Conservation (phyloP, 2,888 invertebrate genomes). For the Iselma pallidipennis region DNA sequence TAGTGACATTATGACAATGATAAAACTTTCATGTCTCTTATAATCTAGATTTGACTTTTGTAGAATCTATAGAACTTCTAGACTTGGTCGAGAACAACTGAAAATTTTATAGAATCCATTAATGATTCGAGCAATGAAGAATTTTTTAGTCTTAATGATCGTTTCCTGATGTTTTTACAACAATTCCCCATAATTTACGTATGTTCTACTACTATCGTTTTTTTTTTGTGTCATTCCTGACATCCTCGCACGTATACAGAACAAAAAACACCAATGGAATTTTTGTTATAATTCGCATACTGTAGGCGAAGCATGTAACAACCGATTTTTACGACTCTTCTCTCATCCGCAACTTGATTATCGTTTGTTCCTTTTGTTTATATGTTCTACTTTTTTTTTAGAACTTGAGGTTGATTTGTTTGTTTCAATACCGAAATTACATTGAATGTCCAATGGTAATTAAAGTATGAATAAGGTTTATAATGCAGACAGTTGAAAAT, state of each 20-base stretch:
- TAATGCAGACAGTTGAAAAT: no score
- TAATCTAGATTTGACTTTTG: background rate
- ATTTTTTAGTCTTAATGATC: background rate
- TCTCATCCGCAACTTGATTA: constrained; percentile 14
- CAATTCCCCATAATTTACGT: background rate
- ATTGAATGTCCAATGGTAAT: no score
- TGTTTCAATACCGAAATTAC: background rate
- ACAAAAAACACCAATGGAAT: background rate
- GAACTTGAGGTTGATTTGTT: background rate
- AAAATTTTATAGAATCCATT: background rate
- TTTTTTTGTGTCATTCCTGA: no score
- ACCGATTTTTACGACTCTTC: constrained; percentile 11
- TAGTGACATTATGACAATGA: background rate
- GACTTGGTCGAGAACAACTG: no score
- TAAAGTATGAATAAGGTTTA: no score
- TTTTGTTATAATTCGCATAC: background rate
- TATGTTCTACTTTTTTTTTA: constrained; percentile 3
- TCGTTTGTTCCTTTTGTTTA: constrained; percentile 19
- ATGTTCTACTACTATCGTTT: background rate
- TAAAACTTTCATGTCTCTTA: background rate
- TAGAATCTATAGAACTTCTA: background rate
- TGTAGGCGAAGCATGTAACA: background rate
- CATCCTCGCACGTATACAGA: background rate
- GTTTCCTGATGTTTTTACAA: background rate
- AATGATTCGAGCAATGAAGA: background rate